phyloP scores from a whole-genome alignment of 1,140 invertebrate genomes.

The Amyelois transitella region DNA sequence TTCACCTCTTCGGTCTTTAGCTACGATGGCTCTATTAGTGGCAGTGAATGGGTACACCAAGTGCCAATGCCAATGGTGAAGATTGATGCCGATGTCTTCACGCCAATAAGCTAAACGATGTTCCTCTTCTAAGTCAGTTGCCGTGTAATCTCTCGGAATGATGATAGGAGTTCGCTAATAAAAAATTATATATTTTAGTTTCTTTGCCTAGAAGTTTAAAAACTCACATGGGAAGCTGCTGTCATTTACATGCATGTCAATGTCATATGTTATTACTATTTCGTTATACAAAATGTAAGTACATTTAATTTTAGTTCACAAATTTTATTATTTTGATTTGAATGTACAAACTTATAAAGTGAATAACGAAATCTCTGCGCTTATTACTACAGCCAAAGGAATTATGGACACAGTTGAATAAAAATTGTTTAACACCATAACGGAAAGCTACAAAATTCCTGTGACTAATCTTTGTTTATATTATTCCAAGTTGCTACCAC shows the following conservation, averaged over 20 bases:
- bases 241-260: too few relatives aligned
- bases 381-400: too few relatives aligned
- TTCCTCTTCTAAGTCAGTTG: slow-evolving; percentile 79
- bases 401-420: too few relatives aligned
- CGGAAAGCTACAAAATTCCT: too few relatives aligned
- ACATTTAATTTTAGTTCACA: too few relatives aligned
- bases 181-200: background rate
- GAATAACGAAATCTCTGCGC: too few relatives aligned
- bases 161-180: slow-evolving; percentile 73
- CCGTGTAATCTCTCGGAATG: slow-evolving; percentile 80
- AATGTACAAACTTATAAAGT: too few relatives aligned
- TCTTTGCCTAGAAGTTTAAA: background rate
- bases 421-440: too few relatives aligned
- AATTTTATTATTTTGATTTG: too few relatives aligned
- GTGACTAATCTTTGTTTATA: background rate
- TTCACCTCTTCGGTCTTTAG: slow-evolving; percentile 81
- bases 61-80: slow-evolving; percentile 86
- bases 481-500: background rate
- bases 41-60: slow-evolving; percentile 77
- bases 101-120: slow-evolving; percentile 81
- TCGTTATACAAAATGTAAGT: too few relatives aligned
- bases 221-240: too few relatives aligned
- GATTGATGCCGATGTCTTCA: slow-evolving; percentile 78
- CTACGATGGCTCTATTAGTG: slow-evolving; percentile 68
- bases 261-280: too few relatives aligned